These are phyloP conservation scores for Mobula hypostoma DNA, from an alignment of 2,113 vertebrate species.

Conservation along the genomic window DNA sequence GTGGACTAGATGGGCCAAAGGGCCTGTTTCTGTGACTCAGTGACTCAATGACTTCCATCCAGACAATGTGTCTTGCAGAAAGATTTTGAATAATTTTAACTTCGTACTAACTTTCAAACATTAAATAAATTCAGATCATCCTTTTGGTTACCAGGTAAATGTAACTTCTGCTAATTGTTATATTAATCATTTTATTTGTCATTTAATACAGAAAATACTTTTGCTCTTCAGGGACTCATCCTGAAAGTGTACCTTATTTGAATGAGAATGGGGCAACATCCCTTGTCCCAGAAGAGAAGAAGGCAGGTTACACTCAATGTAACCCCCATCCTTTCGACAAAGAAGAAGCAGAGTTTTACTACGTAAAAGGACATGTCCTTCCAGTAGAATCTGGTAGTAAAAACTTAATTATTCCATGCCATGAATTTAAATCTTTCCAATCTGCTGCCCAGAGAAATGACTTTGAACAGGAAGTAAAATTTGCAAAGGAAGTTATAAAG, in stretches of 20 bases:
- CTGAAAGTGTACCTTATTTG: background rate
- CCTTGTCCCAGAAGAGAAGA: background rate
- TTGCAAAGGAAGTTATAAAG: conserved; percentile 48
- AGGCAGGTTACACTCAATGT: background rate
- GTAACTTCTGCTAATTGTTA: background rate
- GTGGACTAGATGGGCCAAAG: no score
- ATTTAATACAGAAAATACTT: background rate
- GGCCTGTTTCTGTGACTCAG: no score
- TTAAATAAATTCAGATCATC: background rate
- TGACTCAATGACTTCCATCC: no score
- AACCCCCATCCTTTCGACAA: conserved; percentile 21
- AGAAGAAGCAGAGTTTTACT: conserved; percentile 4
- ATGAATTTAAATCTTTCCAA: conserved; percentile 55
- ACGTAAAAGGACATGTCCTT: background rate
- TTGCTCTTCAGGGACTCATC: background rate
- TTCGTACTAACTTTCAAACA: background rate
- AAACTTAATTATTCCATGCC: conserved; percentile 55
- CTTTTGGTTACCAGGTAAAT: background rate
- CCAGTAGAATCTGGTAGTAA: conserved; percentile 49
- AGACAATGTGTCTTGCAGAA: no score
- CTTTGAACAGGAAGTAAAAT: conserved; percentile 47
- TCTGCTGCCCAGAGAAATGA: conserved; percentile 39
- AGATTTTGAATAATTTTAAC: no score
- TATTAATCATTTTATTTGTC: background rate
- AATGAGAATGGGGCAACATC: background rate